Percentiles rank a stretch among this genome's conserved stretches.
These are phyloP conservation scores for Hestina assimilis DNA, from an alignment of 1,140 invertebrate species.

Conservation along the genomic window DNA sequence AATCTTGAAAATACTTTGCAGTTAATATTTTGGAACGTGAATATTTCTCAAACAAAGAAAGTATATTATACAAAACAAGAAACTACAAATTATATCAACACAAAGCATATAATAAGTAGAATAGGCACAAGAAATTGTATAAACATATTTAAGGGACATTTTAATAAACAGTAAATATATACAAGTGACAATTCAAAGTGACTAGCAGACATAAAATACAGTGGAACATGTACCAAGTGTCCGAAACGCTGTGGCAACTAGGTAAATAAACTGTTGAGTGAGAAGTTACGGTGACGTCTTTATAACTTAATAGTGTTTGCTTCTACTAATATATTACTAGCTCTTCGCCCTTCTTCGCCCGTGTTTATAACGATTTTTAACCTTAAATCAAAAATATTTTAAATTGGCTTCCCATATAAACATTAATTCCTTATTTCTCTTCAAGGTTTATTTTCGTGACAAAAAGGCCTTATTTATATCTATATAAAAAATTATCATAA, in stretches of 20 bases:
- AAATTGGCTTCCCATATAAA: too few relatives aligned
- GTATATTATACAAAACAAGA: too few relatives aligned
- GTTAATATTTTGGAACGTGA: too few relatives aligned
- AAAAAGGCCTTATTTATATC: too few relatives aligned
- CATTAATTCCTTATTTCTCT: too few relatives aligned
- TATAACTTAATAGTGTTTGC: constrained; percentile 6
- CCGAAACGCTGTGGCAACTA: neutral
- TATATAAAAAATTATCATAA: too few relatives aligned
- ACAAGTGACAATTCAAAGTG: constrained; percentile 3
- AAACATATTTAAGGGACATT: constrained; percentile 6
- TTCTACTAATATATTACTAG: neutral
- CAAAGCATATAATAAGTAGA: neutral
- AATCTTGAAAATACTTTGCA: too few relatives aligned
- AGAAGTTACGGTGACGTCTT: constrained; percentile 9
- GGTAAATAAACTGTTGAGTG: neutral
- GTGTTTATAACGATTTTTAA: too few relatives aligned
- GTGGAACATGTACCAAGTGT: constrained; percentile 5
- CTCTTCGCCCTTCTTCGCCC: too few relatives aligned
- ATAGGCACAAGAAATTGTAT: neutral
- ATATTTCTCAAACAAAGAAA: too few relatives aligned
- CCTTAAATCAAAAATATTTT: too few relatives aligned
- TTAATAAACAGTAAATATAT: constrained; percentile 19
- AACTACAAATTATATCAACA: neutral
- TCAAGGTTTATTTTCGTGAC: too few relatives aligned
- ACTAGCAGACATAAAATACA: constrained; percentile 9